phyloP scores from a whole-genome alignment of 2,113 vertebrate species.

The Menura novaehollandiae region DNA sequence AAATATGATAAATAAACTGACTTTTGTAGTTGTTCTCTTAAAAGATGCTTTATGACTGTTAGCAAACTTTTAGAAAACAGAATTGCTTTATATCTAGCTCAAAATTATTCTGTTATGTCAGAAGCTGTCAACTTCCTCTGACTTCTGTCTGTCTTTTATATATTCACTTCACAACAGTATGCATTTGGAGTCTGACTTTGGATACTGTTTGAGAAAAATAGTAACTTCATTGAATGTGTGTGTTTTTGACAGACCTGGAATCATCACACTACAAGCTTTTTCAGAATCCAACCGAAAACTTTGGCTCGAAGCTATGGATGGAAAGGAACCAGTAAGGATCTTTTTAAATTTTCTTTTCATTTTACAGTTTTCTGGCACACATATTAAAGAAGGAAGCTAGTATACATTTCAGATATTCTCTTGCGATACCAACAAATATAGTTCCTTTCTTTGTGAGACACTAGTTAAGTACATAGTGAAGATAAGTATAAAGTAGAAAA shows the following conservation, averaged over 20 bases:
- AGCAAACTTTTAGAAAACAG: not conserved
- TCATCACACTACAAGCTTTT: slow-evolving; percentile 93
- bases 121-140: not conserved
- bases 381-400: not conserved
- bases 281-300: slow-evolving; percentile 93
- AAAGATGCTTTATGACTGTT: not conserved
- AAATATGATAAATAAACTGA: not conserved
- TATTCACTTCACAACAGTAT: not conserved
- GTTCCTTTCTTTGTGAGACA: not conserved
- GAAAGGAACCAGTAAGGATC: slow-evolving; percentile 92
- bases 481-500: not conserved
- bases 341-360: not conserved
- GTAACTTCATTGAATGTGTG: not conserved
- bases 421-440: not conserved
- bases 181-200: not conserved
- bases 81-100: not conserved
- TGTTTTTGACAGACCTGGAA: slow-evolving; percentile 81
- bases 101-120: not conserved
- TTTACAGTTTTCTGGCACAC: not conserved
- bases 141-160: not conserved
- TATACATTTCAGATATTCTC: not conserved
- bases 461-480: not conserved
- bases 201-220: not conserved
- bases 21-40: not conserved
- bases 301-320: slow-evolving; percentile 98